Conservation (phyloP, 2,113 vertebrate genomes). For the Muntiacus muntjak region DNA sequence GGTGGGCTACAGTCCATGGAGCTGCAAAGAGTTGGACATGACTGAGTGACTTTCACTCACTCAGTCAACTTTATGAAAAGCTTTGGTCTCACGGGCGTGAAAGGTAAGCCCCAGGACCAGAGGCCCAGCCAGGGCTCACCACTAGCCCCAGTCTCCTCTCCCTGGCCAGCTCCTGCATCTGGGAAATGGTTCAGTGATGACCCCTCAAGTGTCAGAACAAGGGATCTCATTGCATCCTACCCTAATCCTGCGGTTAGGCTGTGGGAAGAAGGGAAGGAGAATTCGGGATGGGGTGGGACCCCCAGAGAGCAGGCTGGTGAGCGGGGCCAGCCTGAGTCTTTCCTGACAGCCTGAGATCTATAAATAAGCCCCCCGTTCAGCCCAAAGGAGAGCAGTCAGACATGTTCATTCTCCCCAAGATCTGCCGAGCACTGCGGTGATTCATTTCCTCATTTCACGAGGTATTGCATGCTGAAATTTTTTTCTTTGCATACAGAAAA, state of each 20-base stretch:
- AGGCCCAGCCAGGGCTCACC: neutral
- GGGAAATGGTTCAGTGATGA: neutral
- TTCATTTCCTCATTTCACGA: neutral
- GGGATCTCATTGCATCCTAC: too few relatives aligned
- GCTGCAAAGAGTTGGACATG: neutral
- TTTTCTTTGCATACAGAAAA: neutral
- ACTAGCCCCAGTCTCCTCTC: too few relatives aligned
- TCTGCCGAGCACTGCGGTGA: rapidly evolving
- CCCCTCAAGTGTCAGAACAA: neutral
- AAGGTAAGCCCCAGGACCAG: neutral
- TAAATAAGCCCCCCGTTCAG: rapidly evolving
- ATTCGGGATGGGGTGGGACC: rapidly evolving
- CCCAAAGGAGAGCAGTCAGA: too few relatives aligned
- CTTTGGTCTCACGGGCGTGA: neutral
- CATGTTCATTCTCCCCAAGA: rapidly evolving
- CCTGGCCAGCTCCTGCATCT: neutral
- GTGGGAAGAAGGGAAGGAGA: neutral
- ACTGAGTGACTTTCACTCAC: neutral
- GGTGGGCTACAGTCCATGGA: rapidly evolving
- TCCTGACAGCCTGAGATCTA: neutral
- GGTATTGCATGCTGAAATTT: rapidly evolving
- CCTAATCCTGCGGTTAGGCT: rapidly evolving
- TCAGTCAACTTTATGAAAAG: neutral
- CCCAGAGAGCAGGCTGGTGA: too few relatives aligned
- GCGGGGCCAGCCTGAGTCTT: neutral